Evolutionary conservation across 2,113 vertebrate genomes (phyloP).

Genomic region (Verasper variegatus): DNA sequence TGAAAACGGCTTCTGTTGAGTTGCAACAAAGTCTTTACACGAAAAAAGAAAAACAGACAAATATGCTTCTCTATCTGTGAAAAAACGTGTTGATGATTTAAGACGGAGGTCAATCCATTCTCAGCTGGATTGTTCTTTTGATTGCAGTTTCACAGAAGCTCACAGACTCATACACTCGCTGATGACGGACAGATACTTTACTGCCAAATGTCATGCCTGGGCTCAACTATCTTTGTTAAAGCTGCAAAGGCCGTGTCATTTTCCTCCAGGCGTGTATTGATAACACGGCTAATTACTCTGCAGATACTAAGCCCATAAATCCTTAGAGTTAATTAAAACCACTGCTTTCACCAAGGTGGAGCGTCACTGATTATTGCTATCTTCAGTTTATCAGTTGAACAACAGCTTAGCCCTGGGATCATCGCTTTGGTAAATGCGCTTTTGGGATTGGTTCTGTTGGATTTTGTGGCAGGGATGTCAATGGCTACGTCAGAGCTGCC

Average conservation of each 20-base stretch:
- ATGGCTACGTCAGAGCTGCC: not conserved
- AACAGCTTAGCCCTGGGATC: not conserved
- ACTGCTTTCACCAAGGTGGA: conserved; percentile 8
- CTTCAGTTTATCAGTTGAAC: not conserved
- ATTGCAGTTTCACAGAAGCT: conserved; percentile 7
- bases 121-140: conserved; percentile 21
- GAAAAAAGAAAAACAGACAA: conserved; percentile 2
- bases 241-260: conserved; percentile 8
- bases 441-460: not conserved
- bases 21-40: conserved; percentile 6
- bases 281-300: not conserved
- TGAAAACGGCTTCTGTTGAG: not conserved
- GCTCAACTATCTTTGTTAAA: conserved; percentile 12
- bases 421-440: not conserved
- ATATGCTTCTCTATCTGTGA: not conserved
- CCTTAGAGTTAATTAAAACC: conserved; percentile 41
- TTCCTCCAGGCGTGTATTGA: conserved; percentile 24
- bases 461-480: not conserved
- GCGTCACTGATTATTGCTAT: not conserved
- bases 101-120: conserved; percentile 15
- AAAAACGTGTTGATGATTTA: conserved; percentile 11
- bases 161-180: not conserved
- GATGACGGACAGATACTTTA: conserved; percentile 20
- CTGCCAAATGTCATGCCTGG: conserved; percentile 16
- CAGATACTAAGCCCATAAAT: conserved; percentile 45